Conservation (phyloP, 2,888 invertebrate species). For the Smittia sp. region DNA sequence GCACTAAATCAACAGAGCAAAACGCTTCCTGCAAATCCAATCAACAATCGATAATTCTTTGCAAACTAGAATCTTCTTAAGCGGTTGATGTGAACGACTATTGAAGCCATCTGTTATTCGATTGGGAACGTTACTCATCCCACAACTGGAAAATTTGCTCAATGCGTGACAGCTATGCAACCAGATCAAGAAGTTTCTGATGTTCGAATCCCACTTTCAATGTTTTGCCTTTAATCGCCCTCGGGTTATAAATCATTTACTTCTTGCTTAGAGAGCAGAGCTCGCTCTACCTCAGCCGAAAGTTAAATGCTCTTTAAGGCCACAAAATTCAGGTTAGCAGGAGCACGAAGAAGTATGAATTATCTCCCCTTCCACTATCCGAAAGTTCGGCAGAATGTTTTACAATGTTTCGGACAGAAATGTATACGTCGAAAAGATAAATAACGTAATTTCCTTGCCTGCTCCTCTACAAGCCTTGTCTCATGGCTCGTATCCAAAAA, state of each 20-base stretch:
- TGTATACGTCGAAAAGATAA: conserved; percentile 27
- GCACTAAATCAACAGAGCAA: not conserved
- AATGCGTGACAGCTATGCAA: too few relatives aligned
- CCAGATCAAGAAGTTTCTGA: too few relatives aligned
- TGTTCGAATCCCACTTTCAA: not conserved
- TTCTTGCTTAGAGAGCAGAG: not conserved
- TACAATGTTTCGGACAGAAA: not conserved
- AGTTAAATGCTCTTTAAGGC: conserved; percentile 26
- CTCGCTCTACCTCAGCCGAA: conserved; percentile 7
- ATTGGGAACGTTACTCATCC: too few relatives aligned
- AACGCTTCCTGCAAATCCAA: conserved; percentile 2
- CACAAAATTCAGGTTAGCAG: conserved; percentile 3
- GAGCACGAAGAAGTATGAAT: not conserved
- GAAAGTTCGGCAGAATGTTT: not conserved
- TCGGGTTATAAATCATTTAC: not conserved
- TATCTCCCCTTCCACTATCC: not conserved
- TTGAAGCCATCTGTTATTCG: too few relatives aligned
- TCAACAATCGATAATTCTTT: conserved; percentile 17
- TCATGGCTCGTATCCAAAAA: conserved; percentile 26
- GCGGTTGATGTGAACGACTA: too few relatives aligned
- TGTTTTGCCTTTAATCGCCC: not conserved
- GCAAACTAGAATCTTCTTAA: too few relatives aligned
- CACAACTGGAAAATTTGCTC: too few relatives aligned
- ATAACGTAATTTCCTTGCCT: conserved; percentile 20
- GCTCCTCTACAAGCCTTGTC: not conserved